phyloP scores from a whole-genome alignment of 2,888 invertebrate species.

The Eupeodes luniger region DNA sequence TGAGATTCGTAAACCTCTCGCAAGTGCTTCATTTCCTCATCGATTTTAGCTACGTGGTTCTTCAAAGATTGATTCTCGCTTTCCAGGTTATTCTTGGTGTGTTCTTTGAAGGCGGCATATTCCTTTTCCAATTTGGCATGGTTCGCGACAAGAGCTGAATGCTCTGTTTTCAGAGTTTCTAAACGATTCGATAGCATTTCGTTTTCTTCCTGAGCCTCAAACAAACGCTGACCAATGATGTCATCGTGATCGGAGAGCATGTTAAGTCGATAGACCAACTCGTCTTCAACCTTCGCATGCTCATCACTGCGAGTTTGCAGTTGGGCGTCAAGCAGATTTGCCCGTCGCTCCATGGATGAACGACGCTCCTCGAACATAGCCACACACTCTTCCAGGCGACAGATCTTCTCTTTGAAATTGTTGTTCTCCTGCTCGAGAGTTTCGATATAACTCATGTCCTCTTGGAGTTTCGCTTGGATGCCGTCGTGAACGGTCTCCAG shows the following conservation, averaged over 20 bases:
- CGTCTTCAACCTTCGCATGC: slow-evolving; percentile 87
- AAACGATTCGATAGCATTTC: slow-evolving; percentile 85
- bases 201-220: slow-evolving; percentile 86
- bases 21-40: slow-evolving; percentile 85
- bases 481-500: slow-evolving; percentile 82
- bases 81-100: slow-evolving; percentile 84
- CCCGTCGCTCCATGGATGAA: slow-evolving; percentile 86
- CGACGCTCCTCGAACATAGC: slow-evolving; percentile 87
- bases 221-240: slow-evolving; percentile 86
- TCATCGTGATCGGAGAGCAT: slow-evolving; percentile 87
- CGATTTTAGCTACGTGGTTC: slow-evolving; percentile 84
- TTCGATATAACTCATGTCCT: slow-evolving; percentile 90
- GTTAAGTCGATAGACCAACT: slow-evolving; percentile 87
- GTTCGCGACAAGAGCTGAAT: slow-evolving; percentile 83
- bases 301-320: slow-evolving; percentile 87
- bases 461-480: slow-evolving; percentile 88
- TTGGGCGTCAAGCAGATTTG: slow-evolving; percentile 87
- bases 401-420: slow-evolving; percentile 87
- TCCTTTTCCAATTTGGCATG: slow-evolving; percentile 84
- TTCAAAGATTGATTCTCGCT: slow-evolving; percentile 79
- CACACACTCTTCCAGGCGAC: slow-evolving; percentile 88
- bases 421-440: slow-evolving; percentile 88
- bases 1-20: slow-evolving; percentile 84
- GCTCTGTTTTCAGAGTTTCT: slow-evolving; percentile 84
- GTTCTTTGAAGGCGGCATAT: slow-evolving; percentile 81